A percentile compares a stretch with the other conserved stretches of the same genome.
Evolutionary conservation across 2,888 invertebrate genomes (phyloP).

Genomic region (Eudasyphora cyanicolor): DNA sequence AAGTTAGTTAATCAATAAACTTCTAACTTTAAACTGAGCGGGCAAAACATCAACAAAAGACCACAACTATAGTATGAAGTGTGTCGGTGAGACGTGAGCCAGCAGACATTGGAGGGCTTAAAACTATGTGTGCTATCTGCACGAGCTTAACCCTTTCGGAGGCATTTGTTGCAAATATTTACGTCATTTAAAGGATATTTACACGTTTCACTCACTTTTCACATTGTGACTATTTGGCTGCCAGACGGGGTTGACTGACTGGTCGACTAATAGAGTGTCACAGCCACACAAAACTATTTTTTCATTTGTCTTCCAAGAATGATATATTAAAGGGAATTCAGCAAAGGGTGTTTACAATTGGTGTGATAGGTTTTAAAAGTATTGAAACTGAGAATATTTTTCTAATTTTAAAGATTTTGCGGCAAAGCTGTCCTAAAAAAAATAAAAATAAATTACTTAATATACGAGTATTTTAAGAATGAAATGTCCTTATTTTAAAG

Average conservation of each 20-base stretch:
- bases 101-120: not conserved
- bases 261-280: not conserved
- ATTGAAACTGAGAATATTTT: too few species aligned
- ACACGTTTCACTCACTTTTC: not conserved
- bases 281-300: slow-evolving; percentile 19
- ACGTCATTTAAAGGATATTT: slow-evolving; percentile 29
- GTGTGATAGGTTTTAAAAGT: too few species aligned
- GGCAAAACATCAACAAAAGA: not conserved
- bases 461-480: too few species aligned
- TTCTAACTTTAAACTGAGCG: slow-evolving; percentile 4
- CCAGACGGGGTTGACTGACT: not conserved
- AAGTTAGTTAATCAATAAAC: slow-evolving; percentile 23
- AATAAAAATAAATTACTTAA: too few species aligned
- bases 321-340: not conserved
- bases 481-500: too few species aligned
- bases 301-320: slow-evolving; percentile 6
- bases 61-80: not conserved
- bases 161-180: slow-evolving; percentile 3
- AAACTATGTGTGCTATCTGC: not conserved
- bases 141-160: slow-evolving; percentile 1
- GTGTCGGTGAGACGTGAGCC: too few species aligned
- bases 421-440: too few species aligned
- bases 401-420: too few species aligned
- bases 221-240: not conserved
- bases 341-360: slow-evolving; percentile 8